Percentiles rank a stretch among this genome's conserved stretches.
Evolutionary conservation across 2,797 vertebrate species (phyloP).

Genomic region (Varecia variegata): DNA sequence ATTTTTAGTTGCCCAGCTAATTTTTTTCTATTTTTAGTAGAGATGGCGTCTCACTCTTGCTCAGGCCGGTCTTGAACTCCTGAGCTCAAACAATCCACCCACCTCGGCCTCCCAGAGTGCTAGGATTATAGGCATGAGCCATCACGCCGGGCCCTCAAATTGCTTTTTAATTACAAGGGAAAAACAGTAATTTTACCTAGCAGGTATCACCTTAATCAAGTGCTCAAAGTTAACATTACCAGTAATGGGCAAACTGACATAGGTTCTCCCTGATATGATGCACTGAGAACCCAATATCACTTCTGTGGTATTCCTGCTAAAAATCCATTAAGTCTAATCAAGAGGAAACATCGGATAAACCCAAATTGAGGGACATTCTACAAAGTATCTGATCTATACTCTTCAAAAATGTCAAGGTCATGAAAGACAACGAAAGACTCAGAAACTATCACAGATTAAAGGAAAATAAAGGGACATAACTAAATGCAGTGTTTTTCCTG

Average conservation of each 20-base stretch:
- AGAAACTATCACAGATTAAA: neutral
- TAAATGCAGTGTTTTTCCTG: neutral
- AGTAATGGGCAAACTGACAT: neutral
- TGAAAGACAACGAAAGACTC: conserved; percentile 5
- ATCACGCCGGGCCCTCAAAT: neutral
- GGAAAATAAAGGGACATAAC: neutral
- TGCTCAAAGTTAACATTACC: neutral
- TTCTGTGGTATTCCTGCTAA: neutral
- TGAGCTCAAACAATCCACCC: too few species aligned
- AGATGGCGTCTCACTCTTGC: too few species aligned
- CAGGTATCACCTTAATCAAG: neutral
- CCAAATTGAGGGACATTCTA: neutral
- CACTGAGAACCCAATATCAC: neutral
- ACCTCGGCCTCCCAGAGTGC: too few species aligned
- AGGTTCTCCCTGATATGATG: neutral
- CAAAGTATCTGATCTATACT: neutral
- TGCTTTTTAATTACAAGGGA: neutral
- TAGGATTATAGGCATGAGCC: too few species aligned
- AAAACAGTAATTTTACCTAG: neutral
- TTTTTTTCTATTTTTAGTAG: too few species aligned
- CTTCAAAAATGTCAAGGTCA: conserved; percentile 25
- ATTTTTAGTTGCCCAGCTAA: too few species aligned
- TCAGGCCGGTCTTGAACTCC: too few species aligned
- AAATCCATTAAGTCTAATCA: neutral
- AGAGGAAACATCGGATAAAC: neutral